phyloP scores from a whole-genome alignment of 1,140 invertebrate genomes.

The Neuroterus valhalla region DNA sequence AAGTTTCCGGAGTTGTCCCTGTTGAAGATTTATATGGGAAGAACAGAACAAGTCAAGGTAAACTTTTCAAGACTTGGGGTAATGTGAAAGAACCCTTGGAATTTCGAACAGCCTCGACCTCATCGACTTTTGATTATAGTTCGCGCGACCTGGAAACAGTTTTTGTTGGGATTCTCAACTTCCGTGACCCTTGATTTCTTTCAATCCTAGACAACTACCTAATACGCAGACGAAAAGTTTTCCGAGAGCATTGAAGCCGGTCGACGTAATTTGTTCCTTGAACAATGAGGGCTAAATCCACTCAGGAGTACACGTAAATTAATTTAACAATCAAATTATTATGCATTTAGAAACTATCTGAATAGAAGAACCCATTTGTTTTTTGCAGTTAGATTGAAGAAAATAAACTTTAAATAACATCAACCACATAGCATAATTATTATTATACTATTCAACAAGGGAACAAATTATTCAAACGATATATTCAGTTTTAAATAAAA shows the following conservation, averaged over 20 bases:
- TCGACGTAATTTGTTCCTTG: constrained; percentile 9
- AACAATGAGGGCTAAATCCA: background rate
- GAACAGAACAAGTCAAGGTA: constrained; percentile 1
- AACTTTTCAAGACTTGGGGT: constrained; percentile 20
- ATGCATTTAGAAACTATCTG: too few relatives aligned
- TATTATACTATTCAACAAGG: too few relatives aligned
- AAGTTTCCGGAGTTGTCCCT: background rate
- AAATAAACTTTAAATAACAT: too few relatives aligned
- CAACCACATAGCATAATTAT: too few relatives aligned
- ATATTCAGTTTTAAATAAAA: too few relatives aligned
- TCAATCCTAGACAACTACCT: background rate
- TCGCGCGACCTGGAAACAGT: constrained; percentile 26
- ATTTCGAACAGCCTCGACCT: constrained; percentile 24
- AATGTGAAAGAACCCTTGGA: constrained; percentile 20
- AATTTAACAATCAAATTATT: too few relatives aligned
- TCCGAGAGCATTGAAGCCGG: background rate
- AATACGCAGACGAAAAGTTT: constrained; percentile 23
- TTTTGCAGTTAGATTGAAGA: too few relatives aligned
- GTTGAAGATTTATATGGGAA: constrained; percentile 18
- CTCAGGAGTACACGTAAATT: background rate
- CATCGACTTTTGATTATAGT: constrained; percentile 31
- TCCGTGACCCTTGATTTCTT: constrained; percentile 13
- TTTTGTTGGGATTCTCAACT: constrained; percentile 28
- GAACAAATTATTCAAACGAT: too few relatives aligned
- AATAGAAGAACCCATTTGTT: too few relatives aligned